Conservation (phyloP, 2,888 invertebrate genomes). For the Eupithecia vulgata region DNA sequence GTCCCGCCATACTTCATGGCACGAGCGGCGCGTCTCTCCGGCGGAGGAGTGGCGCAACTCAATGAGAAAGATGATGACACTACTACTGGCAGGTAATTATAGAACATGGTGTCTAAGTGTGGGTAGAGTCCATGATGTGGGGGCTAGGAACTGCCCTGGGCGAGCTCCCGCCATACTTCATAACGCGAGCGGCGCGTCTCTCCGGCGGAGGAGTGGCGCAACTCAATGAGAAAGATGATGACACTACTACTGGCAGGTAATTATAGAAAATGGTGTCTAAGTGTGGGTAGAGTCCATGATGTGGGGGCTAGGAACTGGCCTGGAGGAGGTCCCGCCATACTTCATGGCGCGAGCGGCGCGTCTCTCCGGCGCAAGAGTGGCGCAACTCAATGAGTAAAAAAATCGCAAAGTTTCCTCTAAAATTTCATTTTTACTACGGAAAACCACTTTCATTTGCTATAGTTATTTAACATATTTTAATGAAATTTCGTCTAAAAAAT, state of each 20-base stretch:
- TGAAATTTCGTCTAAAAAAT: too few relatives aligned
- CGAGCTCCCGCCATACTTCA: slow-evolving; percentile 99
- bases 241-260: slow-evolving; percentile 65
- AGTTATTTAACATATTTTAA: too few relatives aligned
- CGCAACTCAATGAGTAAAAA: slow-evolving; percentile 62
- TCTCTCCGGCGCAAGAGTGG: slow-evolving; percentile 80
- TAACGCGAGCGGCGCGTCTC: slow-evolving; percentile 96
- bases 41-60: slow-evolving; percentile 66
- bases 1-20: slow-evolving; percentile 99
- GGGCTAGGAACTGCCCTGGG: slow-evolving; percentile 94
- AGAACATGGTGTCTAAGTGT: slow-evolving; percentile 57
- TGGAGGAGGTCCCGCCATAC: slow-evolving; percentile 99
- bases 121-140: neutral
- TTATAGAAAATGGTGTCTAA: slow-evolving; percentile 82
- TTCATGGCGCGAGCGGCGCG: slow-evolving; percentile 99
- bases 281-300: slow-evolving; percentile 89
- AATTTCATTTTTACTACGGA: too few relatives aligned
- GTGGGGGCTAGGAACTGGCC: slow-evolving; percentile 96
- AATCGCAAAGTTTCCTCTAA: too few relatives aligned
- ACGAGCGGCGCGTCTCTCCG: slow-evolving; percentile 91
- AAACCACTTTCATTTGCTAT: too few relatives aligned
- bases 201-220: slow-evolving; percentile 77
- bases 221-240: slow-evolving; percentile 56
- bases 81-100: slow-evolving; percentile 80
- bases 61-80: slow-evolving; percentile 61